Evolutionary conservation across 2,113 vertebrate species (phyloP).

Genomic region (Marcusenius ussheri): DNA sequence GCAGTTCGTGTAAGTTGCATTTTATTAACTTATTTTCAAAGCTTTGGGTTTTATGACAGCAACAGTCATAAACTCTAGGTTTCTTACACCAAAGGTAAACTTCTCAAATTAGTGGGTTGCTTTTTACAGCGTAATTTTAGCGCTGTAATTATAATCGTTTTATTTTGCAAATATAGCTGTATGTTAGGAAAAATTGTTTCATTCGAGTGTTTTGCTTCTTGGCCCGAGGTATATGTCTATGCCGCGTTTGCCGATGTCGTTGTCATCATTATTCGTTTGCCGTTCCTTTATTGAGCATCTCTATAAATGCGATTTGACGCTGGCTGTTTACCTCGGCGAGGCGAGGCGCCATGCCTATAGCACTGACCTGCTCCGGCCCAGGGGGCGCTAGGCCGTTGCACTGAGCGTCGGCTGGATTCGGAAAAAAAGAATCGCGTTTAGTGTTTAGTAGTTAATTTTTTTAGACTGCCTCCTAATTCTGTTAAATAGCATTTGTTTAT

Average conservation of each 20-base stretch:
- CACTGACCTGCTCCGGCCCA: constrained; percentile 78
- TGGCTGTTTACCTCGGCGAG: constrained; percentile 47
- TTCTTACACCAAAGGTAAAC: neutral
- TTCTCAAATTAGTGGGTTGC: neutral
- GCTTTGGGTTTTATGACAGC: neutral
- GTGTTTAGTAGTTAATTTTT: constrained; percentile 18
- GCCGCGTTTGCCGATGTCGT: neutral
- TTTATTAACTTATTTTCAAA: neutral
- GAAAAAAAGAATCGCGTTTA: neutral
- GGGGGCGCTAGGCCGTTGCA: constrained; percentile 75
- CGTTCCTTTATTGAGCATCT: neutral
- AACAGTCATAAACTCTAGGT: neutral
- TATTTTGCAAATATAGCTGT: neutral
- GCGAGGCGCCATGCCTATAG: constrained; percentile 54
- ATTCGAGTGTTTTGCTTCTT: neutral
- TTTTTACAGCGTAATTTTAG: neutral
- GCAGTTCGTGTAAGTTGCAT: neutral
- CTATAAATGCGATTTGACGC: neutral
- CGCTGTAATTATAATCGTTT: neutral
- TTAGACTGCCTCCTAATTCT: neutral
- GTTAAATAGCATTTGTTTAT: neutral
- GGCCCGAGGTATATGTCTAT: neutral
- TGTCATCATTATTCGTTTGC: neutral
- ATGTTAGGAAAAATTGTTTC: neutral
- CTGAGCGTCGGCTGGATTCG: constrained; percentile 2